Percentiles rank a stretch among this genome's conserved stretches.
phyloP scores from a whole-genome alignment of 2,888 invertebrate genomes.

The Agonopterix heracliana region DNA sequence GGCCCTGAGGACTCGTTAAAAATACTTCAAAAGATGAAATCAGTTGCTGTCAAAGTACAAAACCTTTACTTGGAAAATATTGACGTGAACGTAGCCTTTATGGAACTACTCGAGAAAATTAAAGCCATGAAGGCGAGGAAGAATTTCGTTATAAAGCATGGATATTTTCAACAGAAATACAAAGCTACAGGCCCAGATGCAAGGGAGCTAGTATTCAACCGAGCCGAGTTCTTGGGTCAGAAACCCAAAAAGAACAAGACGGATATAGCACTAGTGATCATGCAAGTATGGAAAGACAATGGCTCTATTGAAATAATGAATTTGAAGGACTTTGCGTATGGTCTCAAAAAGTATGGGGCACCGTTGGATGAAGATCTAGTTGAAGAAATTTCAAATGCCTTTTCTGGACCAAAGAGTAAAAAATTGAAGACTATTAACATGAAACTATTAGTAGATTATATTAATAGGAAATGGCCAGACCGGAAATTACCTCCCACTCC shows the following conservation, averaged over 20 bases:
- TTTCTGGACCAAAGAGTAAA: conserved; percentile 27
- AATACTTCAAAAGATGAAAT: conserved; percentile 18
- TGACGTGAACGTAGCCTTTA: conserved; percentile 21
- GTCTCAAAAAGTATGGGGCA: conserved; percentile 15
- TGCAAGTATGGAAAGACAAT: conserved; percentile 19
- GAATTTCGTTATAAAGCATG: conserved; percentile 24
- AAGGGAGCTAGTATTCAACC: conserved; percentile 24
- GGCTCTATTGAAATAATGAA: conserved; percentile 15
- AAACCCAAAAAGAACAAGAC: conserved; percentile 20
- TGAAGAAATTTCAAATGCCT: conserved; percentile 23
- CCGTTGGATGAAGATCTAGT: conserved; percentile 23
- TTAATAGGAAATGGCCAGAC: conserved; percentile 42
- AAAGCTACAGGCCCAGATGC: conserved; percentile 17
- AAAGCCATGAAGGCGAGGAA: conserved; percentile 15
- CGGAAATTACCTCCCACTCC: conserved; percentile 35
- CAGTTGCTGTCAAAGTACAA: conserved; percentile 19
- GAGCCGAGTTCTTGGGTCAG: conserved; percentile 22
- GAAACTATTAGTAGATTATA: conserved; percentile 30
- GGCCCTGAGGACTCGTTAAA: conserved; percentile 21
- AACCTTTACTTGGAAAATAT: conserved; percentile 26
- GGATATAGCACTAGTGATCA: conserved; percentile 25
- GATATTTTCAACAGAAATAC: conserved; percentile 14
- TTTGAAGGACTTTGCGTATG: conserved; percentile 17
- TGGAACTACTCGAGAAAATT: conserved; percentile 15
- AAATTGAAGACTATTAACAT: conserved; percentile 25